Percentiles rank a stretch among this genome's conserved stretches.
These are phyloP conservation scores for Scomberomorus guttatus DNA, from an alignment of 2,797 vertebrate species.

Conservation along the genomic window DNA sequence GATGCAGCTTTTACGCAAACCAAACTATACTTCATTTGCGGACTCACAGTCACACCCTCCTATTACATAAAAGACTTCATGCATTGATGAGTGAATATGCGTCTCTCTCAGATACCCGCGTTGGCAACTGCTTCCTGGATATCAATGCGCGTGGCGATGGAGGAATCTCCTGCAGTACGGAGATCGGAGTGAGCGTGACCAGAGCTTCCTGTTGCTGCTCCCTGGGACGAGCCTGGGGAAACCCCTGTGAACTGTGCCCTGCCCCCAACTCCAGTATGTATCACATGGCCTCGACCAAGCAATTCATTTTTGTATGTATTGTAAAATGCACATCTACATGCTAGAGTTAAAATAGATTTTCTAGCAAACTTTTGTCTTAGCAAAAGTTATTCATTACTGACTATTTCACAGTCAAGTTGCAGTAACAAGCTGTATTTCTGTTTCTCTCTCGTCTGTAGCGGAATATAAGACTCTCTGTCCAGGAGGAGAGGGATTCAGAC, in stretches of 20 bases:
- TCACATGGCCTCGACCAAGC: background rate
- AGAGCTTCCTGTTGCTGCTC: conserved; percentile 96
- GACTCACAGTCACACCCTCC: background rate
- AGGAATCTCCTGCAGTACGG: conserved; percentile 92
- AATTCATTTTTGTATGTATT: background rate
- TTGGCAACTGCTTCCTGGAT: conserved; percentile 95
- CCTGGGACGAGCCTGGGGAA: conserved; percentile 93
- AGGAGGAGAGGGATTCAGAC: conserved; percentile 94
- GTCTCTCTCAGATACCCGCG: conserved; percentile 87
- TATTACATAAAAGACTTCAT: background rate
- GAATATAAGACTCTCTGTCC: conserved; percentile 97
- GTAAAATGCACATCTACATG: background rate
- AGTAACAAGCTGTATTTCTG: background rate
- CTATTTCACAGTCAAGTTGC: background rate
- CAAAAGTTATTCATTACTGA: background rate
- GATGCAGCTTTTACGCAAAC: too few relatives aligned
- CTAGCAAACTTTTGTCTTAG: background rate
- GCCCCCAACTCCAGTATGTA: conserved; percentile 91
- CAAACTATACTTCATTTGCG: background rate
- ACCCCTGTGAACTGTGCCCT: conserved; percentile 95
- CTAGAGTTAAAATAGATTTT: background rate
- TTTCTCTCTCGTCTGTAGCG: conserved; percentile 79
- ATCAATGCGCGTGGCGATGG: conserved; percentile 90
- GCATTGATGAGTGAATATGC: background rate
- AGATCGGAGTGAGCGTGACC: conserved; percentile 93